Percentiles rank a stretch among this genome's conserved stretches.
Evolutionary conservation across 2,888 invertebrate species (phyloP).

Genomic region (Trachelus iudaicus): DNA sequence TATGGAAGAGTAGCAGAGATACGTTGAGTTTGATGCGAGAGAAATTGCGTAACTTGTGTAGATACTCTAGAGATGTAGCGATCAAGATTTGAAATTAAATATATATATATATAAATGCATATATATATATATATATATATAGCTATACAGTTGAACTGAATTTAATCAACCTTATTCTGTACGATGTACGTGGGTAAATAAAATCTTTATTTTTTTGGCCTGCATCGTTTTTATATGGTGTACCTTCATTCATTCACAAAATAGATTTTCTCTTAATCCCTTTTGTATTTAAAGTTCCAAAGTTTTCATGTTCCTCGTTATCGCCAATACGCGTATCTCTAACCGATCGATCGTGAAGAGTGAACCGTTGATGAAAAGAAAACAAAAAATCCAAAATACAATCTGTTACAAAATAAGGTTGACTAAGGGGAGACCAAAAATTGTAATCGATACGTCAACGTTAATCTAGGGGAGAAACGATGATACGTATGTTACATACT

Average conservation of each 20-base stretch:
- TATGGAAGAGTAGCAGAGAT: background rate
- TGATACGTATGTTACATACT: background rate
- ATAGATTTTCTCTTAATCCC: background rate
- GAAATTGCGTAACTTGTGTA: constrained; percentile 32
- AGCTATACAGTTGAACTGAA: constrained; percentile 42
- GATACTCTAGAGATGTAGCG: constrained; percentile 46
- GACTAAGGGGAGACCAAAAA: constrained; percentile 9
- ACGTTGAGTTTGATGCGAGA: background rate
- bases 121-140: constrained; percentile 30
- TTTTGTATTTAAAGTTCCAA: no score
- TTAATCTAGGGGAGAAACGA: background rate
- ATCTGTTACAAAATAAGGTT: constrained; percentile 25
- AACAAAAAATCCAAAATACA: background rate
- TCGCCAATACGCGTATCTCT: background rate
- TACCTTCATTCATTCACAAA: constrained; percentile 26
- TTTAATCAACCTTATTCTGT: constrained; percentile 59
- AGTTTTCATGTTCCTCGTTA: background rate
- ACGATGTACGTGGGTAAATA: constrained; percentile 57
- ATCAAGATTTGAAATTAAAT: constrained; percentile 36
- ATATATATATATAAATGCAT: constrained; percentile 30
- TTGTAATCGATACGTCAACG: background rate
- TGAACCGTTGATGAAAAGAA: background rate
- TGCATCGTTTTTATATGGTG: constrained; percentile 56
- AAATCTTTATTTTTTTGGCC: constrained; percentile 59
- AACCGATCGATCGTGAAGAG: background rate